phyloP scores from a whole-genome alignment of 2,888 invertebrate genomes.

The Dryocosmus kuriphilus region DNA sequence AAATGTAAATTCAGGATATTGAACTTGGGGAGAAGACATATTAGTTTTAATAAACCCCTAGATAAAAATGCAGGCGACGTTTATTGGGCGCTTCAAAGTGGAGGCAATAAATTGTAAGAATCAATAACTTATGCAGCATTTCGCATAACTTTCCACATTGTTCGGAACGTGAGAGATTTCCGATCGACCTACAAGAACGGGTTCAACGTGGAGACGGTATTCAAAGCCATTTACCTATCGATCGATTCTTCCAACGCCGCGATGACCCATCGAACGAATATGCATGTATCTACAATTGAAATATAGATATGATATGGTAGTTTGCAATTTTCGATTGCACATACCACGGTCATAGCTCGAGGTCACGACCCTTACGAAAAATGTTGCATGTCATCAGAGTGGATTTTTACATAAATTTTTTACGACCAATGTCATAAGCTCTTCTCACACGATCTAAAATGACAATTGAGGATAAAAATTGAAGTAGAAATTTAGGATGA shows the following conservation, averaged over 20 bases:
- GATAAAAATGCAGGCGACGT: constrained; percentile 26
- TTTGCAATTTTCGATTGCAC: constrained; percentile 7
- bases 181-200: constrained; percentile 35
- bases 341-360: neutral
- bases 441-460: neutral
- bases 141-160: constrained; percentile 39
- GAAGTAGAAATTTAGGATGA: neutral
- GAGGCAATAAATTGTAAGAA: constrained; percentile 29
- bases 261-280: constrained; percentile 43
- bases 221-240: constrained; percentile 28
- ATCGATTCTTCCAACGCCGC: constrained; percentile 9
- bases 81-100: constrained; percentile 27
- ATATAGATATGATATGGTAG: constrained; percentile 5
- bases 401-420: too few species aligned
- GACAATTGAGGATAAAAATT: neutral
- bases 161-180: constrained; percentile 38
- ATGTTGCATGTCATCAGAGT: too few species aligned
- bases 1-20: constrained; percentile 4
- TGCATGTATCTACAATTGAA: constrained; percentile 13
- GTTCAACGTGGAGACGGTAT: constrained; percentile 12
- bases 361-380: too few species aligned
- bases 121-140: constrained; percentile 37
- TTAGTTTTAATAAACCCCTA: constrained; percentile 35
- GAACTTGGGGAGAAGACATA: neutral
- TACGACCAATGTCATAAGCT: too few species aligned